Percentiles rank a stretch among this genome's conserved stretches.
These are phyloP conservation scores for Pseudanteris insignis DNA, from an alignment of 2,888 invertebrate genomes.

Conservation along the genomic window DNA sequence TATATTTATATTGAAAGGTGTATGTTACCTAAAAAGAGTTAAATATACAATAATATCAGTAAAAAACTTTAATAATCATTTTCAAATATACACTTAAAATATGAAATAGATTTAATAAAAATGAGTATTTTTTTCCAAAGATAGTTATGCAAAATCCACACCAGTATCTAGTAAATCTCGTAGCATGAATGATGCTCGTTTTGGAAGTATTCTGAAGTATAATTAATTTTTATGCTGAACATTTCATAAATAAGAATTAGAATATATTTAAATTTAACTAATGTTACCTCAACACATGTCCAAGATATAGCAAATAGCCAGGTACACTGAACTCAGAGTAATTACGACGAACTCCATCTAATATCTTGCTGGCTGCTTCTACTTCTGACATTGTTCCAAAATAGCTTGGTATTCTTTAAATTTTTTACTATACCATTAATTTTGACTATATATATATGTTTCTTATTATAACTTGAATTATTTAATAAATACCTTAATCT, in stretches of 20 bases:
- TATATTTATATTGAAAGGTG: no score
- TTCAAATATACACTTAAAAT: background rate
- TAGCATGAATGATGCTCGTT: conserved; percentile 71
- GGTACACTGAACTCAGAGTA: conserved; percentile 74
- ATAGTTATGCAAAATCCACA: conserved; percentile 71
- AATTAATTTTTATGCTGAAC: no score
- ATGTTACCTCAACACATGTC: conserved; percentile 68
- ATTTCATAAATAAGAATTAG: no score
- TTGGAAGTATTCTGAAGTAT: conserved; percentile 69
- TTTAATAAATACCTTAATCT: conserved; percentile 68
- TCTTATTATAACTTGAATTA: no score
- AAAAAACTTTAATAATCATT: background rate
- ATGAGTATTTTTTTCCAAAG: conserved; percentile 5
- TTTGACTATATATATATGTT: no score
- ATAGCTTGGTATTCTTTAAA: conserved; percentile 75
- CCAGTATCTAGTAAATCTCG: conserved; percentile 74
- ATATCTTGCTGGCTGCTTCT: conserved; percentile 70
- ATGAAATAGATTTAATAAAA: background rate
- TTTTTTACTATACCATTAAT: no score
- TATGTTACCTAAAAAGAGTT: no score
- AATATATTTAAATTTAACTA: background rate
- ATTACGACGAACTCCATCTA: conserved; percentile 73
- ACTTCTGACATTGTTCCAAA: conserved; percentile 73
- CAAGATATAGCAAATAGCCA: conserved; percentile 70
- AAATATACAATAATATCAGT: no score